phyloP scores from a whole-genome alignment of 2,113 vertebrate species.

The Lepisosteus osseus region DNA sequence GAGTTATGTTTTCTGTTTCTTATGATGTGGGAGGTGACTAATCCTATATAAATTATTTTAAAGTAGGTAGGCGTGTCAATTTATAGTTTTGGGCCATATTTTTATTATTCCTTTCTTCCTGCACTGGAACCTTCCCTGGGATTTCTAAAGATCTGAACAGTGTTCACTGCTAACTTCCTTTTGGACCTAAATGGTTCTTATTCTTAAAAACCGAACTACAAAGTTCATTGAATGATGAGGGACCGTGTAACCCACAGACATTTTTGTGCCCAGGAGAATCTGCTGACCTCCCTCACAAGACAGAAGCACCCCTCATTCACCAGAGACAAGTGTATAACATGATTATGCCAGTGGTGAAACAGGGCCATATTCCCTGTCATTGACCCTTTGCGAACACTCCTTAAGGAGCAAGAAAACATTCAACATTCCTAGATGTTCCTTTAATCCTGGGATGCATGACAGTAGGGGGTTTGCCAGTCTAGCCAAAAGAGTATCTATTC shows the following conservation, averaged over 20 bases:
- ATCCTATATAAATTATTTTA: background rate
- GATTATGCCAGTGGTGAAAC: conserved; percentile 30
- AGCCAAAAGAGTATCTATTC: conserved; percentile 8
- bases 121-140: background rate
- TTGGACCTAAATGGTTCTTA: conserved; percentile 26
- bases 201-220: conserved; percentile 30
- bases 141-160: conserved; percentile 9
- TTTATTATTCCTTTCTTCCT: background rate
- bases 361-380: conserved; percentile 25
- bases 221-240: conserved; percentile 35
- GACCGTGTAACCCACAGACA: conserved; percentile 21
- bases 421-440: conserved; percentile 17
- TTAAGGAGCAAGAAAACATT: conserved; percentile 8
- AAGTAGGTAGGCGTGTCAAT: background rate
- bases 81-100: background rate
- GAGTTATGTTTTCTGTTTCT: too few species aligned
- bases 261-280: conserved; percentile 19
- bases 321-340: conserved; percentile 30
- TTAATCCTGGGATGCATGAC: conserved; percentile 21
- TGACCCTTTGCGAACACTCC: conserved; percentile 21
- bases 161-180: conserved; percentile 24
- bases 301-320: conserved; percentile 23
- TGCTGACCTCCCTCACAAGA: conserved; percentile 26
- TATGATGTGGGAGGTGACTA: too few species aligned
- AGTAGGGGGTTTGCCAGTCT: conserved; percentile 21